Evolutionary conservation across 2,797 vertebrate genomes (phyloP).

Genomic region (Tragopan temminckii): DNA sequence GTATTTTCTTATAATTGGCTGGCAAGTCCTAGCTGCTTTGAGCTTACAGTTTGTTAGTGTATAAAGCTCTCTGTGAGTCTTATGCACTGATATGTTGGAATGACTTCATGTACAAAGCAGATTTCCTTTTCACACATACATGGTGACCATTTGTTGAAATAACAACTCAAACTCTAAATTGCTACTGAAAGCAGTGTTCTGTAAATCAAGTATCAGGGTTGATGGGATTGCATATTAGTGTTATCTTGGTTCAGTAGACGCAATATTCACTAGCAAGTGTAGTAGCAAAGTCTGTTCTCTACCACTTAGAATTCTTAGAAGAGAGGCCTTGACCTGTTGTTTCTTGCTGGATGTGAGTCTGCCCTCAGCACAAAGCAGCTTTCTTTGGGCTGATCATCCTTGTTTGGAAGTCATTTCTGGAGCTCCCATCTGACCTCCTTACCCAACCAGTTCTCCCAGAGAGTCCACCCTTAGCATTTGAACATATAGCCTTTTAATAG

Average conservation of each 20-base stretch:
- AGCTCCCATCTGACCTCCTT: neutral
- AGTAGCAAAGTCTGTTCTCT: neutral
- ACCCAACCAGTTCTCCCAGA: neutral
- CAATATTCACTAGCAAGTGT: neutral
- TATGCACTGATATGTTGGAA: neutral
- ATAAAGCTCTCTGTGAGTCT: neutral
- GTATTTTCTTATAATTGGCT: neutral
- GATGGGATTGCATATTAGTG: neutral
- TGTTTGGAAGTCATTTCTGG: neutral
- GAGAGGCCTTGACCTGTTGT: neutral
- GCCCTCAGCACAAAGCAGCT: neutral
- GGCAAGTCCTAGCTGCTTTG: neutral
- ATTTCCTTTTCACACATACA: neutral
- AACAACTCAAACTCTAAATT: neutral
- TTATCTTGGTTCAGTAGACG: neutral
- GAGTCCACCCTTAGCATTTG: neutral
- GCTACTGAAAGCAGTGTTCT: neutral
- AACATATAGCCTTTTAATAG: neutral
- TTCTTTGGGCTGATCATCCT: neutral
- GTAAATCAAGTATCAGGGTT: neutral
- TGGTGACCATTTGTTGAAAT: neutral
- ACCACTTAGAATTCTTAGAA: neutral
- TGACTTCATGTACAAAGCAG: neutral
- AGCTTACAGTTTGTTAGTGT: neutral
- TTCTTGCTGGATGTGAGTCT: neutral